Conservation (phyloP, 1,140 invertebrate genomes). For the Rhizoglyphus robini region DNA sequence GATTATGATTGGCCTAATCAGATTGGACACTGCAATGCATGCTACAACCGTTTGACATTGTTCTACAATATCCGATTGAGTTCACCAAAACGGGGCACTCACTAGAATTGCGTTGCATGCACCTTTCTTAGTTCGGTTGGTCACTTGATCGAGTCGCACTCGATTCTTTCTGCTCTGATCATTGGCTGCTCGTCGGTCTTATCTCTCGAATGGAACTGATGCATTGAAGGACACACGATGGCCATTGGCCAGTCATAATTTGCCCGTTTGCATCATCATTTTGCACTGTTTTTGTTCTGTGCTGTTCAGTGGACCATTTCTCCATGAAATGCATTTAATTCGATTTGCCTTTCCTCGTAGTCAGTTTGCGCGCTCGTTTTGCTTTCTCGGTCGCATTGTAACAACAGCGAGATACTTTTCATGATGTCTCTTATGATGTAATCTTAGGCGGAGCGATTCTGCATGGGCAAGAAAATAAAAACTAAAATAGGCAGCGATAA, state of each 20-base stretch:
- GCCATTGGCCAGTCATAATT: neutral
- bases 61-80: too few relatives aligned
- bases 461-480: neutral
- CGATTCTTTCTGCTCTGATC: too few relatives aligned
- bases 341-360: neutral
- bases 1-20: too few relatives aligned
- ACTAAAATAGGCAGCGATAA: neutral
- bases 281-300: neutral
- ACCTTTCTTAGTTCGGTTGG: too few relatives aligned
- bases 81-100: too few relatives aligned
- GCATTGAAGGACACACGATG: neutral
- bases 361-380: neutral
- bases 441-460: slow-evolving; percentile 4
- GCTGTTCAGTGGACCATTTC: neutral
- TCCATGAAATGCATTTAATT: neutral
- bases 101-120: too few relatives aligned
- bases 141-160: too few relatives aligned
- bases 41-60: too few relatives aligned
- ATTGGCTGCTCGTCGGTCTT: too few relatives aligned
- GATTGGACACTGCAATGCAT: too few relatives aligned
- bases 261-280: neutral
- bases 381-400: too few relatives aligned
- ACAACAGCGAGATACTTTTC: neutral
- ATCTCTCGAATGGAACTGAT: too few relatives aligned
- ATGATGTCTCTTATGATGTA: neutral